Conservation (phyloP, 2,797 vertebrate genomes). For the Mus caroli region DNA sequence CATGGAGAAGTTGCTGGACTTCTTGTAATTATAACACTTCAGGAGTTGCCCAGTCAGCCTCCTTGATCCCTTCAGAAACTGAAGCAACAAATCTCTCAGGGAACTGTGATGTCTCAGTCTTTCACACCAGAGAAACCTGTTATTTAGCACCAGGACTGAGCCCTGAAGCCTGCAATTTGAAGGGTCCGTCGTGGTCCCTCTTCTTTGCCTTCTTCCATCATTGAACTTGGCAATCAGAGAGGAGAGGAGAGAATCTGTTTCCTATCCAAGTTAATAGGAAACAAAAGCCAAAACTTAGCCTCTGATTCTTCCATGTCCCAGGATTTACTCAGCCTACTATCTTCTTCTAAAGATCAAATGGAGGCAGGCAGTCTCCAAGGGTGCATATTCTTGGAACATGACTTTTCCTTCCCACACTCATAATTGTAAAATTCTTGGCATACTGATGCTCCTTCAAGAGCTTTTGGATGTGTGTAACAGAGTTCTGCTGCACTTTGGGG, state of each 20-base stretch:
- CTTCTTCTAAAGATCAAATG: conserved; percentile 15
- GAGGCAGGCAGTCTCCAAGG: conserved; percentile 9
- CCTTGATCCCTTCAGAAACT: conserved; percentile 94
- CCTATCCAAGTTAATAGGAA: background rate
- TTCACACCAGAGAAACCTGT: conserved; percentile 93
- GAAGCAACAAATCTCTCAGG: conserved; percentile 96
- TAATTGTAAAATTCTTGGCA: conserved; percentile 48
- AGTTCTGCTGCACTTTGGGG: background rate
- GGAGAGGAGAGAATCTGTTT: background rate
- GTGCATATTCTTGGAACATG: background rate
- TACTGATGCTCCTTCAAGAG: background rate
- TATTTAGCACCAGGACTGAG: conserved; percentile 93
- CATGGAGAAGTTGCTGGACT: background rate
- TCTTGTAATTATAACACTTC: conserved; percentile 52
- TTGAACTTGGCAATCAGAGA: background rate
- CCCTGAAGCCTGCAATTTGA: conserved; percentile 89
- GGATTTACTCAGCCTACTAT: background rate
- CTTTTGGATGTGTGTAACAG: background rate
- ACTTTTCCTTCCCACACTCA: background rate
- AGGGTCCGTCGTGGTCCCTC: conserved; percentile 22
- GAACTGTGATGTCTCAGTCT: conserved; percentile 90
- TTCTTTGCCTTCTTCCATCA: background rate
- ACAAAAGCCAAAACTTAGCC: background rate
- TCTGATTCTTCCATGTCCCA: background rate
- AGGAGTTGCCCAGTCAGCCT: conserved; percentile 14